Evolutionary conservation across 2,888 invertebrate species (phyloP), one percentile per base, ranked within the genome.

Genomic region (Ichneumon xanthorius): DNA sequence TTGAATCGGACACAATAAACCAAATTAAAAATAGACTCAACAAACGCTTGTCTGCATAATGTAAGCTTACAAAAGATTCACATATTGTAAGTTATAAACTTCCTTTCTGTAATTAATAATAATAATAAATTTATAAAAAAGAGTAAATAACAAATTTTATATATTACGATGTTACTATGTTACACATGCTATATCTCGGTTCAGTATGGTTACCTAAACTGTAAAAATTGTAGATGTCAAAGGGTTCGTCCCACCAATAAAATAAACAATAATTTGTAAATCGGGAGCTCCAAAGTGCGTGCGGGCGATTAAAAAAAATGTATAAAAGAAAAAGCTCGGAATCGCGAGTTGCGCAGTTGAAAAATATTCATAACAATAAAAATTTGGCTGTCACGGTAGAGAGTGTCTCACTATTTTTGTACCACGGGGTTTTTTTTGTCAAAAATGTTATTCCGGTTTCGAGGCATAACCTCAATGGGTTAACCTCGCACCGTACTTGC

Each of bases 401-500:
- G 33, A 16, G 14, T 14, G 11, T 63, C 30, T 33, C 16, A 16
- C 33, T 30, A 1, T 16, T 63, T 30, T 63, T n/a, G 11, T 14
- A 11, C 16, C 16, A 16, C 7, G 16, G 16, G 4, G 4, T n/a
- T 63, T 63, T 5, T 1, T 63, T 33, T 5, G 16, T 33, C 2
- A n/a, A 16, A 63, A 63, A 63, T 16, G 40, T 14, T 1, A 33
- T 33, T 14, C 30, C 33, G 16, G n/a, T 58, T 63, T 14, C 63
- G 33, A 63, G 16, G 30, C 30, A 63, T 63, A 63, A 63, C 63
- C 63, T 33, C 33, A 63, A 26, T 33, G 7, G 30, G 33, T 63
- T 30, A 33, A 61, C 61, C 61, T 61, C 30, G 2, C 33, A 3
- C 7, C 14, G 33, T 16, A 63, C 33, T 63, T 11, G 6, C 33